Conservation (phyloP, 1,140 invertebrate species). For the Rhizoglyphus robini region DNA sequence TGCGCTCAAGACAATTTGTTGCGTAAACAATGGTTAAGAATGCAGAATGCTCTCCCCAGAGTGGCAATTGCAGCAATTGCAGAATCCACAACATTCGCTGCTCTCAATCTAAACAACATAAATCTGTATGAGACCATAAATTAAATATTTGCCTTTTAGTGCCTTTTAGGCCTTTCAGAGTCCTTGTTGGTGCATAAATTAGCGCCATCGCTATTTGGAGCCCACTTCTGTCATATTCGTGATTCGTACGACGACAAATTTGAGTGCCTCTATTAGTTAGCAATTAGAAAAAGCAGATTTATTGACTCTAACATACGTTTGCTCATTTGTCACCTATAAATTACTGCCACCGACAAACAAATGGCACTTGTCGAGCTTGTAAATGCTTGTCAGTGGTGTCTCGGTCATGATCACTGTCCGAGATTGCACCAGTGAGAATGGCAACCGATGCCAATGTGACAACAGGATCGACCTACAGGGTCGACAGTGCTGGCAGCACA, state of each 20-base stretch:
- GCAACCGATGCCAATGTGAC: too few relatives aligned
- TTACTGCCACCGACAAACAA: not conserved
- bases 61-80: not conserved
- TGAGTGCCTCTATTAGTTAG: not conserved
- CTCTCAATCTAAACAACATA: not conserved
- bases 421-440: too few relatives aligned
- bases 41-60: not conserved
- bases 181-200: too few relatives aligned
- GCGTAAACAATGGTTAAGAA: conserved; percentile 8
- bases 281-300: not conserved
- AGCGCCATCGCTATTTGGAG: too few relatives aligned
- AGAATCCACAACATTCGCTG: not conserved
- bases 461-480: too few relatives aligned
- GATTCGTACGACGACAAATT: not conserved
- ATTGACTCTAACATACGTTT: not conserved
- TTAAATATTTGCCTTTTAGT: conserved; percentile 2
- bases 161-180: too few relatives aligned
- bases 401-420: too few relatives aligned
- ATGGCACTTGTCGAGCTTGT: not conserved
- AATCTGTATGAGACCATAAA: not conserved
- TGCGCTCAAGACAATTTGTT: conserved; percentile 14
- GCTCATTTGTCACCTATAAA: not conserved
- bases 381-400: too few relatives aligned
- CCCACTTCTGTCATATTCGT: too few relatives aligned
- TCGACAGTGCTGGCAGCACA: too few relatives aligned